phyloP scores from a whole-genome alignment of 1,140 invertebrate species.

The Euura saliciscinereae region DNA sequence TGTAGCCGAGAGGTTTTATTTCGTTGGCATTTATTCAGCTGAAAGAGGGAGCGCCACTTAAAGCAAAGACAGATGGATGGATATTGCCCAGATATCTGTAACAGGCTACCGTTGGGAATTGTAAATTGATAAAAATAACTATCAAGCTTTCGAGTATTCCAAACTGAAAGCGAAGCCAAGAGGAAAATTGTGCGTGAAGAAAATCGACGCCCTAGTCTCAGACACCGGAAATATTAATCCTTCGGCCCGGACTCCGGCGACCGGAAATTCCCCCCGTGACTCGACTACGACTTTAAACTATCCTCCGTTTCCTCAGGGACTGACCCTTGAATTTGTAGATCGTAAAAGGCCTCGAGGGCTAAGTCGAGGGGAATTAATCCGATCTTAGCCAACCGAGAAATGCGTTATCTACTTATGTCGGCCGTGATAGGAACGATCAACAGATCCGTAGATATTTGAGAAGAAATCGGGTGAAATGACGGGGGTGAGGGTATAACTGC shows the following conservation, averaged over 20 bases:
- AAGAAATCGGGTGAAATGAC: too few species aligned
- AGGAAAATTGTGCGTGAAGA: too few species aligned
- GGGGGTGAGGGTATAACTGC: too few species aligned
- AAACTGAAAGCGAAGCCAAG: too few species aligned
- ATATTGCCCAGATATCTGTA: constrained; percentile 17
- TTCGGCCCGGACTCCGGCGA: neutral
- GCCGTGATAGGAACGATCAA: too few species aligned
- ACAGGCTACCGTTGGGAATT: too few species aligned
- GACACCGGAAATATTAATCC: too few species aligned
- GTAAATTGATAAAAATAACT: too few species aligned
- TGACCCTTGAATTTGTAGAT: neutral
- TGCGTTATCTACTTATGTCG: too few species aligned
- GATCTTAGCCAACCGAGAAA: neutral
- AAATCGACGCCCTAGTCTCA: too few species aligned
- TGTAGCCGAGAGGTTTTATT: constrained; percentile 46
- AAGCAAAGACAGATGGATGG: constrained; percentile 40
- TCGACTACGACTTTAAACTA: neutral
- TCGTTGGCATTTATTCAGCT: constrained; percentile 46
- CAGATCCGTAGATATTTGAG: too few species aligned
- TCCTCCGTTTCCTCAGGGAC: neutral
- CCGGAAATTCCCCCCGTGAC: neutral
- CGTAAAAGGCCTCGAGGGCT: neutral
- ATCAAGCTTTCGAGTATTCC: too few species aligned
- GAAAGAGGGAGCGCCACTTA: constrained; percentile 46
- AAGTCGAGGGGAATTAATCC: neutral